Base-by-base conservation (phyloP, 2,113 vertebrate species). In the Zeus faber region DNA sequence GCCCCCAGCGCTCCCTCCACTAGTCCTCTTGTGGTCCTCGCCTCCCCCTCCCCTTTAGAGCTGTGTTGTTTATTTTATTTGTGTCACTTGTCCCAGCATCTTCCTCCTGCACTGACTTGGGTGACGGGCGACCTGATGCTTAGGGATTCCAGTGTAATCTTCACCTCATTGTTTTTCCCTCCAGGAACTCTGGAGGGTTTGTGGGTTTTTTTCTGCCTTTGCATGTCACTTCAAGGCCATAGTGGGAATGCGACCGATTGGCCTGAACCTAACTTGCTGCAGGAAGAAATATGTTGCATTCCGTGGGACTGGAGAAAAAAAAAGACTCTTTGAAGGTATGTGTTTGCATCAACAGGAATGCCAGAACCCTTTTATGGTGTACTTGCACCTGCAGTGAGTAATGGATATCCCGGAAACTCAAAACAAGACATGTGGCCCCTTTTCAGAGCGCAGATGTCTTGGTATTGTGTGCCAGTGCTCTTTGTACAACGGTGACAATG, bases 351-450 rank as follows among this genome's bases (percentile, higher is more conserved):
- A 35, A 11, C 9, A 35, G 31, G 9, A 9, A 35, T 4, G 37
- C 7, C 26, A 8, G 17, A 18, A 43, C 25, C 29, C 20, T 52
- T 45, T 29, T 6, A 7, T 16, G 2, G 6, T 51, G 46, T 22
- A 35, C 62, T 54, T 74, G 82, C 89, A 91, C 83, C 89, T 90
- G 90, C 65, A 46, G 62, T n/a, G 68, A 67, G 85, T 62, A 88
- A 90, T 72, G 79, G 70, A 69, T 90, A 31, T 87, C 89, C 70
- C 33, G 45, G 58, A 46, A 71, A 85, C 65, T 76, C 82, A 84
- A 86, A 89, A 87, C 85, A 89, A 83, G 58, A 27, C 62, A 33
- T 71, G 70, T n/a, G n/a, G n/a, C n/a, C n/a, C n/a, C n/a, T n/a
- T n/a, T n/a, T n/a, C n/a, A n/a, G n/a, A n/a, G n/a, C n/a, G n/a